Base-by-base conservation (phyloP, 1,140 invertebrate genomes). In the Platyura marginata region DNA sequence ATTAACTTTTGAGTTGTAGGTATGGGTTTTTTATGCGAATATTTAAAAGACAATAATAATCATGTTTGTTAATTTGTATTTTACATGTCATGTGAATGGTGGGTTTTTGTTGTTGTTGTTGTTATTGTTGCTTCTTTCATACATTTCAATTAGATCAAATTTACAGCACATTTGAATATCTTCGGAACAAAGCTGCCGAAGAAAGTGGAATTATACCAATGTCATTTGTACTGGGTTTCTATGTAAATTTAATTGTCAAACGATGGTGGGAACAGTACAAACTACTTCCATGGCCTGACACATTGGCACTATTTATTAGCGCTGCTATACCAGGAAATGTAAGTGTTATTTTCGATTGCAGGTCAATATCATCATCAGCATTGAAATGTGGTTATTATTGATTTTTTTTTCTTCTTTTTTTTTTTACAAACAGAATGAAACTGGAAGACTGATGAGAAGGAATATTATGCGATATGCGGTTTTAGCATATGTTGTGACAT, bases 151-250 rank as follows among this genome's bases (percentile, higher is more conserved):
- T n/a, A n/a, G 25, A 6, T 29, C 25, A 8, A 6, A 29, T n/a
- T 34, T 34, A n/a, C 43, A 89, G 83, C 55, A 68, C 79, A 52
- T 89, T 89, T 59, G 79, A 84, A 57, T 81, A 74, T 61, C 72
- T 87, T 23, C 74, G 79, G 22, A 67, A 72, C 44, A 87, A 89
- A 62, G 86, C 83, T 55, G 72, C 76, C 5, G 75, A 80, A 49
- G 81, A 85, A 53, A 79, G 74, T 51, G 83, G 87, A 51, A 84
- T 77, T 32, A 84, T 89, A 59, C 84, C 84, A 15, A 86, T 94
- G 77, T 89, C 89, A 10, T 93, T 94, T 66, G 86, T 93, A 11
- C 70, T 94, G 42, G 89, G 87, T 47, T 94, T 94, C 68, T 94
- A 93, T 64, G 88, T 94, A 33, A 84, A 76, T 48, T 68, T 93